Evolutionary conservation across 2,888 invertebrate genomes (phyloP).

Genomic region (Dryobotodes eremita): DNA sequence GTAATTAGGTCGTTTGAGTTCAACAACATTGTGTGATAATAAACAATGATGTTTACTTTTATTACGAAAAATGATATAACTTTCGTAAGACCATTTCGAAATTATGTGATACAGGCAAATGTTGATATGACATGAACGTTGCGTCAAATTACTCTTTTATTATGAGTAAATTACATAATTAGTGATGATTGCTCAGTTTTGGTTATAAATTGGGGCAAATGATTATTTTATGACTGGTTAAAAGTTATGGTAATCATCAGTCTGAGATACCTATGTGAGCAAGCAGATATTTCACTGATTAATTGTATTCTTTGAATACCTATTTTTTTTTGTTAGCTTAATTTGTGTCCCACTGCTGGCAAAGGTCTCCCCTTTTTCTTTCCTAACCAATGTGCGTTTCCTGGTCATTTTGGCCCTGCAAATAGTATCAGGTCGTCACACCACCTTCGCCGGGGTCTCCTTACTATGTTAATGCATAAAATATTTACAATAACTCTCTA

Average conservation of each 20-base stretch:
- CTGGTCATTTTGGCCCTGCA: not conserved
- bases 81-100: slow-evolving; percentile 52
- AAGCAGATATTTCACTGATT: not conserved
- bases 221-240: not conserved
- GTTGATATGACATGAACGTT: slow-evolving; percentile 26
- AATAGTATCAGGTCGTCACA: not conserved
- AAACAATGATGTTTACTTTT: slow-evolving; percentile 42
- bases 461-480: not conserved
- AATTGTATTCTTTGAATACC: not conserved
- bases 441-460: not conserved
- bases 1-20: slow-evolving; percentile 74
- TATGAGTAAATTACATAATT: slow-evolving; percentile 32
- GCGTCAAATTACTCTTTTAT: slow-evolving; percentile 35
- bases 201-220: slow-evolving; percentile 14
- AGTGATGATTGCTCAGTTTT: slow-evolving; percentile 13
- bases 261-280: not conserved
- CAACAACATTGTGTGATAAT: slow-evolving; percentile 65
- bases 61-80: slow-evolving; percentile 46
- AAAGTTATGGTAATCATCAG: not conserved
- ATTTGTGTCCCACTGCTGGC: not conserved
- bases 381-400: not conserved
- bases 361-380: not conserved
- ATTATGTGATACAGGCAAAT: slow-evolving; percentile 36
- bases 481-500: not conserved
- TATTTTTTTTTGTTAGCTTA: not conserved